These are phyloP conservation scores for Drosophila littoralis DNA, from an alignment of 1,140 invertebrate species.

Conservation along the genomic window DNA sequence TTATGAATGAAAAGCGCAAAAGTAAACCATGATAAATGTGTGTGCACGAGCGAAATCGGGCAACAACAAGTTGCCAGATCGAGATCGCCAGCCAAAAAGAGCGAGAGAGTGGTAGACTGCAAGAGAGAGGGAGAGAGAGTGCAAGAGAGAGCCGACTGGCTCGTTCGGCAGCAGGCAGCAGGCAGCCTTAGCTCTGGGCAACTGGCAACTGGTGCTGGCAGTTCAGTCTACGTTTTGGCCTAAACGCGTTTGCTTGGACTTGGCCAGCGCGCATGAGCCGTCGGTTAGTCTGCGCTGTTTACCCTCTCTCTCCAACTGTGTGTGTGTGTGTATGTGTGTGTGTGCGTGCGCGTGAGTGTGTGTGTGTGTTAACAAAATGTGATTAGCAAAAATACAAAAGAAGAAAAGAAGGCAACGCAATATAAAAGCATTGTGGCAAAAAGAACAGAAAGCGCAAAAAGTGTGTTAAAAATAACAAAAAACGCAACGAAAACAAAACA, in stretches of 20 bases:
- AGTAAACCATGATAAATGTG: conserved; percentile 65
- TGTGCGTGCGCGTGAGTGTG: conserved; percentile 28
- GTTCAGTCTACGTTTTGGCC: conserved; percentile 77
- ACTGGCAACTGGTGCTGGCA: conserved; percentile 26
- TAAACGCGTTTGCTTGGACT: conserved; percentile 69
- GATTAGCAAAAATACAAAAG: conserved; percentile 80
- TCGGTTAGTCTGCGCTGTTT: conserved; percentile 42
- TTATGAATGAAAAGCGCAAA: conserved; percentile 77
- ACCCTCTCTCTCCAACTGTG: conserved; percentile 25
- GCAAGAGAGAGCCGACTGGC: background rate
- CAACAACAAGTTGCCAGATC: conserved; percentile 32
- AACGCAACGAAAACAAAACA: conserved; percentile 28
- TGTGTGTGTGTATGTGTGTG: conserved; percentile 35
- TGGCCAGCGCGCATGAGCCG: conserved; percentile 71
- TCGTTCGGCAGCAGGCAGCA: conserved; percentile 16
- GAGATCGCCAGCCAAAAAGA: conserved; percentile 13
- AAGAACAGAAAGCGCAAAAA: conserved; percentile 53
- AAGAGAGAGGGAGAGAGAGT: conserved; percentile 30
- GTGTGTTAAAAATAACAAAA: conserved; percentile 58
- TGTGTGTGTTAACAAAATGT: conserved; percentile 80
- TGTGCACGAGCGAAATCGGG: conserved; percentile 53
- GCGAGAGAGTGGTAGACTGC: conserved; percentile 15
- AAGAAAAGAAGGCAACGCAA: conserved; percentile 70
- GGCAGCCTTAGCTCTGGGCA: conserved; percentile 26
- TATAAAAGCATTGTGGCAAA: conserved; percentile 51